Evolutionary conservation across 2,888 invertebrate species (phyloP).

Genomic region (Acholoe squamosa): DNA sequence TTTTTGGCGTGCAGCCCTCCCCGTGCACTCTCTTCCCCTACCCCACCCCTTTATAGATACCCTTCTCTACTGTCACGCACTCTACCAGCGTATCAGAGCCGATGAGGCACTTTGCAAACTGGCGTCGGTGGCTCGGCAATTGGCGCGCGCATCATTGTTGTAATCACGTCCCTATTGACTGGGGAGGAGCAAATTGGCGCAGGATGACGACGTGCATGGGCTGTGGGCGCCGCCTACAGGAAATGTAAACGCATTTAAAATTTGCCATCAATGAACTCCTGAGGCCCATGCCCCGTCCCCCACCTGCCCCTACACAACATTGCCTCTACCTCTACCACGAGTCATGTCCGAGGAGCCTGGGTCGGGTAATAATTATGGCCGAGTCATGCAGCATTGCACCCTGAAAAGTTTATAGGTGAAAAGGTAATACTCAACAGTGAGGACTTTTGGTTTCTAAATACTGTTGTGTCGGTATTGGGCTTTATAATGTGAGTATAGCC

Average conservation of each 20-base stretch:
- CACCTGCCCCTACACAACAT: not conserved
- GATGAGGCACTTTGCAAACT: not conserved
- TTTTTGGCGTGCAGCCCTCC: slow-evolving; percentile 6
- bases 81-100: not conserved
- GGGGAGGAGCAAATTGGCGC: not conserved
- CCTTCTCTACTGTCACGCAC: no score
- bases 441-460: no score
- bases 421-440: no score
- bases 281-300: not conserved
- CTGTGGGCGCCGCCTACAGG: not conserved
- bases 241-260: slow-evolving; percentile 15
- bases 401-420: no score
- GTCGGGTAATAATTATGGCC: no score
- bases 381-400: no score
- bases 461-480: no score
- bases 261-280: not conserved
- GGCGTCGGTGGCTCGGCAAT: not conserved
- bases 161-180: slow-evolving; percentile 37
- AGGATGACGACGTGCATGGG: not conserved
- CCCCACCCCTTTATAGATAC: no score
- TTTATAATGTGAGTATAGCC: no score
- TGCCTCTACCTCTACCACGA: not conserved
- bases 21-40: not conserved
- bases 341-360: not conserved
- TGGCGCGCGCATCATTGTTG: not conserved